phyloP scores from a whole-genome alignment of 2,888 invertebrate species.

The Chirona hameri region DNA sequence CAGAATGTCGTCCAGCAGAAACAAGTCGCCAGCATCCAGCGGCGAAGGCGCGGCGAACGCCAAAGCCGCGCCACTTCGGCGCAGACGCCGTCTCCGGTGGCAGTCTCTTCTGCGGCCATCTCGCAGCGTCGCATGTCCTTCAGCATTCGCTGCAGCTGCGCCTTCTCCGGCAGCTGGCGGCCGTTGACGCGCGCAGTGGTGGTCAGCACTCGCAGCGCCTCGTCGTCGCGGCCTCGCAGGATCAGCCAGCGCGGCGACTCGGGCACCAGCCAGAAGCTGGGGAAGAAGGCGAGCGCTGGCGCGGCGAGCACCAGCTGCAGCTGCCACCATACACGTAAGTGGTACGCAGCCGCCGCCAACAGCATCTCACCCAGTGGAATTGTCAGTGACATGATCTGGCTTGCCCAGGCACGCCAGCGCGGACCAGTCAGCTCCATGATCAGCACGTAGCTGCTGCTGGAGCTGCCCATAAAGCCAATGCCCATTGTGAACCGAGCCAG shows the following conservation, averaged over 20 bases:
- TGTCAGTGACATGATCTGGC: constrained; percentile 66
- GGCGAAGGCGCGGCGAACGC: constrained; percentile 63
- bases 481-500: constrained; percentile 38
- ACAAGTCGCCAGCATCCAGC: constrained; percentile 38
- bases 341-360: constrained; percentile 61
- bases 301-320: constrained; percentile 65
- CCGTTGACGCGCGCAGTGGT: constrained; percentile 58
- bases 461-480: constrained; percentile 32
- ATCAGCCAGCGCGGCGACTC: constrained; percentile 75
- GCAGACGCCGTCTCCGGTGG: too few relatives aligned
- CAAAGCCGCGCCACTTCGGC: constrained; percentile 57
- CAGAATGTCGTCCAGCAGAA: neutral
- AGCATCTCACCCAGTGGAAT: constrained; percentile 66
- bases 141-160: constrained; percentile 33
- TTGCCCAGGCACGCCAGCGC: constrained; percentile 56
- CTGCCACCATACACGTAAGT: constrained; percentile 62
- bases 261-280: constrained; percentile 55
- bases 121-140: neutral
- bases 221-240: constrained; percentile 60
- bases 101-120: neutral
- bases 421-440: constrained; percentile 59
- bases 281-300: constrained; percentile 57
- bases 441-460: constrained; percentile 35
- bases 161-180: constrained; percentile 33
- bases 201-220: constrained; percentile 59